phyloP scores from a whole-genome alignment of 2,113 vertebrate species.

The Myrmecobius fasciatus region DNA sequence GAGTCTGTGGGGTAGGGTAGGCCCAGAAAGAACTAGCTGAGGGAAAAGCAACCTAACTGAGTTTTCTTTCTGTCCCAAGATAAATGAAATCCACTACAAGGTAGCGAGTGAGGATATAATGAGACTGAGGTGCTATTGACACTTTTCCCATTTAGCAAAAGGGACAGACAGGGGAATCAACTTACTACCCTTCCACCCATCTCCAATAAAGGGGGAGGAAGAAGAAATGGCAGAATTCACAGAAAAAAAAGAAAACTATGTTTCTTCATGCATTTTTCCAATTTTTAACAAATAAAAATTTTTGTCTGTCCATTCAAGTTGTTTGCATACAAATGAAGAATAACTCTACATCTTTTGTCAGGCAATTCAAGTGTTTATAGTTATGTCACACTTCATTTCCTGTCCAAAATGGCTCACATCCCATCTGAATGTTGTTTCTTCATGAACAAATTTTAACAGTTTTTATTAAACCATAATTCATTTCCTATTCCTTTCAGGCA shows the following conservation, averaged over 20 bases:
- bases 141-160: slow-evolving; percentile 34
- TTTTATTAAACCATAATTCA: not conserved
- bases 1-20: not conserved
- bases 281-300: not conserved
- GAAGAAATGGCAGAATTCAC: slow-evolving; percentile 49
- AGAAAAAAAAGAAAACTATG: slow-evolving; percentile 46
- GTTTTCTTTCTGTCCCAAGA: slow-evolving; percentile 31
- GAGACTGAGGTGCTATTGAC: slow-evolving; percentile 15
- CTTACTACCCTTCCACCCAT: not conserved
- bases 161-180: slow-evolving; percentile 38
- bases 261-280: not conserved
- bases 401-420: not conserved
- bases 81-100: slow-evolving; percentile 44
- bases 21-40: slow-evolving; percentile 18
- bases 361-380: not conserved
- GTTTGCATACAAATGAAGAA: not conserved
- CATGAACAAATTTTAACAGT: not conserved
- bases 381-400: not conserved
- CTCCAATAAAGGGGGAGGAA: slow-evolving; percentile 10
- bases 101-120: slow-evolving; percentile 17
- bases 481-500: not conserved
- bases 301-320: not conserved
- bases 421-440: not conserved
- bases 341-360: not conserved
- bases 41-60: slow-evolving; percentile 30